Conservation (phyloP, 2,113 vertebrate genomes). For the Callaeas wilsoni region DNA sequence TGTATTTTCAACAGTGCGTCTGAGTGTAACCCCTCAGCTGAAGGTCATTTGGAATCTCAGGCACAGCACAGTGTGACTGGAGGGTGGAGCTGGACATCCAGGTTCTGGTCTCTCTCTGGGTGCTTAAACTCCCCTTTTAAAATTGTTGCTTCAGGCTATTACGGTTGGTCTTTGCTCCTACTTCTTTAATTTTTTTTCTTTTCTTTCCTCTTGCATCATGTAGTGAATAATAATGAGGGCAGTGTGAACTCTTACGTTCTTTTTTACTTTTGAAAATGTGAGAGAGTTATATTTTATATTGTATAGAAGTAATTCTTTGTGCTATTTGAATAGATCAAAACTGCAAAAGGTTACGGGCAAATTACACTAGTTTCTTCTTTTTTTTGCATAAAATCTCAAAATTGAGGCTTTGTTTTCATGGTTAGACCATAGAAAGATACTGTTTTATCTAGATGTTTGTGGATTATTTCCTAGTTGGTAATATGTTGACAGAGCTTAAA, state of each 20-base stretch:
- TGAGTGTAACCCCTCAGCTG: not conserved
- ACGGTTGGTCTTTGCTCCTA: not conserved
- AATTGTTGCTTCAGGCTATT: constrained; percentile 21
- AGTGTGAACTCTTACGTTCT: not conserved
- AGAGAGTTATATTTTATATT: not conserved
- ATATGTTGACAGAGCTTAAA: not conserved
- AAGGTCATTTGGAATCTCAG: not conserved
- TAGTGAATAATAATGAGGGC: constrained; percentile 19
- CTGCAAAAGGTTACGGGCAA: not conserved
- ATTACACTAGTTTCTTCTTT: not conserved
- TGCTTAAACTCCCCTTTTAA: not conserved
- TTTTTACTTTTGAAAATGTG: not conserved
- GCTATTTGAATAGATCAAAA: not conserved
- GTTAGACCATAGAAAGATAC: not conserved
- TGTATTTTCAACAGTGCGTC: not conserved
- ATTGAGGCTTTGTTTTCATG: not conserved
- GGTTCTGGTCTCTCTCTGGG: not conserved
- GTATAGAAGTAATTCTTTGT: not conserved
- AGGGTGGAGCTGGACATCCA: not conserved
- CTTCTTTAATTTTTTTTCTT: not conserved
- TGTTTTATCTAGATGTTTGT: not conserved
- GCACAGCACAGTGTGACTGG: not conserved
- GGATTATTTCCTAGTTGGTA: not conserved
- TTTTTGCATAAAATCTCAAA: not conserved
- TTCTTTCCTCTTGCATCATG: not conserved